phyloP scores from a whole-genome alignment of 1,140 invertebrate species.

The Dendrolimus kikuchii region DNA sequence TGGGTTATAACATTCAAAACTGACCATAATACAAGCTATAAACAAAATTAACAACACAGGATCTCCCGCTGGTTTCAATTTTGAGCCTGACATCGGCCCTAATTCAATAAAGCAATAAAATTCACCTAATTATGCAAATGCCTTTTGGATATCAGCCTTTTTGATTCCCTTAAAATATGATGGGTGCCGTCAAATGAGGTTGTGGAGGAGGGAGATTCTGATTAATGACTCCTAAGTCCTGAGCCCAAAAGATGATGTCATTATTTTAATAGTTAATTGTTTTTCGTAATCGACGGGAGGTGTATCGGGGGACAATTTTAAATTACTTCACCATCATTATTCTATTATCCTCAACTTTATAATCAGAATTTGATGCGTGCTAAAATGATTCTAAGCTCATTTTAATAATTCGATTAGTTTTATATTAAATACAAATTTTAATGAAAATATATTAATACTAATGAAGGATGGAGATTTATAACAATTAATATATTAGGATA shows the following conservation, averaged over 20 bases:
- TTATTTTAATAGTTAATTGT: slow-evolving; percentile 40
- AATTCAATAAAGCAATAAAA: slow-evolving; percentile 73
- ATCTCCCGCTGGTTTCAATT: slow-evolving; percentile 66
- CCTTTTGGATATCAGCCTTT: slow-evolving; percentile 59
- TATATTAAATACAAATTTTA: too few relatives aligned
- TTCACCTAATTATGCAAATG: slow-evolving; percentile 72
- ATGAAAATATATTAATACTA: too few relatives aligned
- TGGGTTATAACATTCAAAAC: slow-evolving; percentile 59
- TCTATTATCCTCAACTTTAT: too few relatives aligned
- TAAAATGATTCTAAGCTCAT: too few relatives aligned
- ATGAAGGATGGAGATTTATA: too few relatives aligned
- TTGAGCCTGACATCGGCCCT: slow-evolving; percentile 67
- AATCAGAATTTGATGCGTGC: too few relatives aligned
- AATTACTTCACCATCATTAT: too few relatives aligned
- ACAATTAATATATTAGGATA: too few relatives aligned
- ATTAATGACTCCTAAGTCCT: slow-evolving; percentile 38
- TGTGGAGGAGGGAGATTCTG: slow-evolving; percentile 36
- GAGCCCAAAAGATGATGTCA: slow-evolving; percentile 32
- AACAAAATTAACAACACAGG: slow-evolving; percentile 71
- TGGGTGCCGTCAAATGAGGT: slow-evolving; percentile 44
- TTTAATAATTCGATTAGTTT: too few relatives aligned
- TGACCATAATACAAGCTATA: slow-evolving; percentile 67
- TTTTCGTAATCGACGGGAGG: slow-evolving; percentile 29
- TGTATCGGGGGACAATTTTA: slow-evolving; percentile 12
- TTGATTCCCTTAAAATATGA: slow-evolving; percentile 54